Evolutionary conservation across 2,888 invertebrate species (phyloP).

Genomic region (Druceiella hillmani): DNA sequence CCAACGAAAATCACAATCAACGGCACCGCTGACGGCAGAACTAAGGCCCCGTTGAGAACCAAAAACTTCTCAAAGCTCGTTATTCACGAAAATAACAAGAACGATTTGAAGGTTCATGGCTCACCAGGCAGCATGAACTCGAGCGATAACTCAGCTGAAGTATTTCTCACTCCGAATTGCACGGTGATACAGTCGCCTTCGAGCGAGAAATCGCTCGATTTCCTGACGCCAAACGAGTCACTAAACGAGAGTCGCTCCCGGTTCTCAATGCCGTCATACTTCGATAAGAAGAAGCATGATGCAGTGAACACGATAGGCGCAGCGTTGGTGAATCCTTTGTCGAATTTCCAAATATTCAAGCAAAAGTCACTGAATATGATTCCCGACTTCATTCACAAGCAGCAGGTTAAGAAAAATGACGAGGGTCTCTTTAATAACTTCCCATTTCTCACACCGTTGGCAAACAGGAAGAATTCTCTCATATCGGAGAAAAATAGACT

Average conservation of each 20-base stretch:
- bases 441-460: conserved; percentile 54
- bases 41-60: no score
- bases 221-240: conserved; percentile 38
- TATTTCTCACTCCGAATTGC: no score
- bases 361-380: conserved; percentile 48
- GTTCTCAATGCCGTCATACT: conserved; percentile 46
- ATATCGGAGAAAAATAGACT: conserved; percentile 34
- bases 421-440: conserved; percentile 51
- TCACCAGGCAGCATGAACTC: no score
- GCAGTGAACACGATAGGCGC: conserved; percentile 33
- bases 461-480: conserved; percentile 46
- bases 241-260: conserved; percentile 31
- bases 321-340: conserved; percentile 37
- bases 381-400: conserved; percentile 37
- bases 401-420: conserved; percentile 27
- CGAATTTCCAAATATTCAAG: conserved; percentile 46
- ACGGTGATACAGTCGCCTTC: no score
- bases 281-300: conserved; percentile 37
- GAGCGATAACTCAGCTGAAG: no score
- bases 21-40: no score
- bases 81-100: no score
- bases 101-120: no score
- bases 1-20: no score
- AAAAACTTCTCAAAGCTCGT: no score
- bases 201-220: conserved; percentile 35